A percentile compares a stretch with the other conserved stretches of the same genome.
Conservation (phyloP, 2,888 invertebrate species). For the Exephanes ischioxanthus region DNA sequence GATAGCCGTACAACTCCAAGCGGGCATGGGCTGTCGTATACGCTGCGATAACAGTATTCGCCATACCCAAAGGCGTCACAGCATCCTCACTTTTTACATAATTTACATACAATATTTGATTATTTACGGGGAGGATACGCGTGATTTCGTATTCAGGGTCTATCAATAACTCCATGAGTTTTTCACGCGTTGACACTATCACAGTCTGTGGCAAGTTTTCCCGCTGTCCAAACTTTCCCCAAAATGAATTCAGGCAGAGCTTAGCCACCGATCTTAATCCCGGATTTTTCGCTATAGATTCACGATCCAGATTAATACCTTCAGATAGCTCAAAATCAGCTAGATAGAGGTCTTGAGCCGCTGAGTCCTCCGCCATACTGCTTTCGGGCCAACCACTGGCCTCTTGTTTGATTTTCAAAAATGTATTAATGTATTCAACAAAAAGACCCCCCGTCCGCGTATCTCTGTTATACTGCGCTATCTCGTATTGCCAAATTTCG, state of each 20-base stretch:
- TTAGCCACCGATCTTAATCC: too few species aligned
- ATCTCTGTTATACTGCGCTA: constrained; percentile 62
- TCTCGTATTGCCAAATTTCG: constrained; percentile 78
- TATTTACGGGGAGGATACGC: constrained; percentile 36
- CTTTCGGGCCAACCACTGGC: constrained; percentile 68
- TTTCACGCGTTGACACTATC: constrained; percentile 61
- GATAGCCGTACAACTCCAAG: constrained; percentile 76
- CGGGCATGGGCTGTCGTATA: constrained; percentile 67
- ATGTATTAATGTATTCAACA: constrained; percentile 74
- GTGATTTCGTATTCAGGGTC: constrained; percentile 66
- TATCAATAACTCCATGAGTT: constrained; percentile 61
- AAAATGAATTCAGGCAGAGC: too few species aligned
- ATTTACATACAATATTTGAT: too few species aligned
- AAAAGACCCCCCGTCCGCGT: constrained; percentile 67
- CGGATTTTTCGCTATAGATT: constrained; percentile 68
- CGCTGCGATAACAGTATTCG: too few species aligned
- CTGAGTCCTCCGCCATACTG: too few species aligned
- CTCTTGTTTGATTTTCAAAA: constrained; percentile 43
- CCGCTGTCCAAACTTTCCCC: not conserved
- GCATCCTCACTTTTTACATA: too few species aligned
- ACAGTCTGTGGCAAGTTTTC: constrained; percentile 52
- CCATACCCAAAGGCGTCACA: too few species aligned
- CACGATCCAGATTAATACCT: constrained; percentile 69
- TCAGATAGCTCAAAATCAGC: constrained; percentile 62
- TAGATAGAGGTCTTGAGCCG: too few species aligned